Evolutionary conservation across 2,113 vertebrate species (phyloP).

Genomic region (Dipodomys ordii): DNA sequence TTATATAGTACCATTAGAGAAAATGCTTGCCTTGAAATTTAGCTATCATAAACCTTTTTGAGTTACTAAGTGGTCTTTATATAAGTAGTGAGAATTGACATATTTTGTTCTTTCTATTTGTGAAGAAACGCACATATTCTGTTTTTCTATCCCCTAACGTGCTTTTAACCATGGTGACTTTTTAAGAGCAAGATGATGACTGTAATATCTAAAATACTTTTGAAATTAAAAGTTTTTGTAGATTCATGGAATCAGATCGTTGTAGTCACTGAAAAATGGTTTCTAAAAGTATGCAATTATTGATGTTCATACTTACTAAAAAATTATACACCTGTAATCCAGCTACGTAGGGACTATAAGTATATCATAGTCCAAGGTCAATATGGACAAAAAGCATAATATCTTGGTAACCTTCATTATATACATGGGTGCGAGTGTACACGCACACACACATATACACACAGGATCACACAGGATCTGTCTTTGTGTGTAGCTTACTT

Average conservation of each 20-base stretch:
- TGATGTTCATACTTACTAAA: conserved; percentile 13
- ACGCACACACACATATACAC: too few species aligned
- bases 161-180: not conserved
- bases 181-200: not conserved
- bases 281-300: not conserved
- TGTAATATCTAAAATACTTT: not conserved
- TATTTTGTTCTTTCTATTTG: not conserved
- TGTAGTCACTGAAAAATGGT: not conserved
- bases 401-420: too few species aligned
- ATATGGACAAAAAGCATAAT: too few species aligned
- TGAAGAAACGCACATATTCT: not conserved
- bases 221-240: conserved; percentile 7
- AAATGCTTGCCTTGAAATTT: conserved; percentile 29
- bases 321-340: not conserved
- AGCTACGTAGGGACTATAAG: too few species aligned
- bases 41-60: conserved; percentile 5
- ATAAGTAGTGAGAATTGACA: not conserved
- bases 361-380: too few species aligned
- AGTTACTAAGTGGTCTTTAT: conserved; percentile 9
- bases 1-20: not conserved
- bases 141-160: not conserved
- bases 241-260: not conserved
- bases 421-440: too few species aligned
- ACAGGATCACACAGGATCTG: too few species aligned
- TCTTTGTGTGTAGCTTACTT: not conserved